Percentiles rank a stretch among this genome's conserved stretches.
Evolutionary conservation across 2,113 vertebrate genomes (phyloP).

Genomic region (Eptatretus burgeri): DNA sequence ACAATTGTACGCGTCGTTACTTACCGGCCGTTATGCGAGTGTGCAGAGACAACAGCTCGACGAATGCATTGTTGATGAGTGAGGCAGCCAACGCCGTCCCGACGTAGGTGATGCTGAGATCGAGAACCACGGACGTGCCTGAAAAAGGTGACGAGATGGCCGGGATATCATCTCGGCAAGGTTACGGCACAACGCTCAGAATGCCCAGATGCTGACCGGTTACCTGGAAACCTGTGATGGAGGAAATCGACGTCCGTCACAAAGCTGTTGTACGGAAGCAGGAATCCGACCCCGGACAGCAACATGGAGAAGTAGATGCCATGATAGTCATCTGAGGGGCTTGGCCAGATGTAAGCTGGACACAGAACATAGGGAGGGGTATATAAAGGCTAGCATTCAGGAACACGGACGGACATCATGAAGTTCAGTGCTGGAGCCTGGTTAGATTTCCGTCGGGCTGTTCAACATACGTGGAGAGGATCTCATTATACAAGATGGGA

Average conservation of each 20-base stretch:
- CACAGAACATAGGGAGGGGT: conserved; percentile 5
- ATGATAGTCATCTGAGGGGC: conserved; percentile 63
- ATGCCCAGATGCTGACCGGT: not conserved
- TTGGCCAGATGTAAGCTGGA: conserved; percentile 30
- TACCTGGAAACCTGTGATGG: conserved; percentile 78
- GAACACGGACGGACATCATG: no score
- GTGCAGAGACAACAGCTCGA: conserved; percentile 66
- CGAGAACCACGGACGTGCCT: conserved; percentile 85
- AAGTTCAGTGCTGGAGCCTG: no score
- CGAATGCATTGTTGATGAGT: conserved; percentile 64
- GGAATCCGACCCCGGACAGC: conserved; percentile 74
- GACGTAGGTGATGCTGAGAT: conserved; percentile 93
- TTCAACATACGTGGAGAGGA: no score
- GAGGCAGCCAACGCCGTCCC: conserved; percentile 56
- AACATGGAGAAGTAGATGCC: conserved; percentile 94
- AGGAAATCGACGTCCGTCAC: conserved; percentile 89
- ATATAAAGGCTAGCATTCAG: no score
- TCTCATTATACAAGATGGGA: no score
- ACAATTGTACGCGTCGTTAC: conserved; percentile 10
- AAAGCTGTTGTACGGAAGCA: conserved; percentile 93
- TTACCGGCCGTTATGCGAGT: conserved; percentile 63
- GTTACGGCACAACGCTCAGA: not conserved
- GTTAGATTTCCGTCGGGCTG: no score
- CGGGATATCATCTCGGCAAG: not conserved
- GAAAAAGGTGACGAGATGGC: conserved; percentile 10